phyloP scores from a whole-genome alignment of 2,888 invertebrate genomes.

The Villa cingulata region DNA sequence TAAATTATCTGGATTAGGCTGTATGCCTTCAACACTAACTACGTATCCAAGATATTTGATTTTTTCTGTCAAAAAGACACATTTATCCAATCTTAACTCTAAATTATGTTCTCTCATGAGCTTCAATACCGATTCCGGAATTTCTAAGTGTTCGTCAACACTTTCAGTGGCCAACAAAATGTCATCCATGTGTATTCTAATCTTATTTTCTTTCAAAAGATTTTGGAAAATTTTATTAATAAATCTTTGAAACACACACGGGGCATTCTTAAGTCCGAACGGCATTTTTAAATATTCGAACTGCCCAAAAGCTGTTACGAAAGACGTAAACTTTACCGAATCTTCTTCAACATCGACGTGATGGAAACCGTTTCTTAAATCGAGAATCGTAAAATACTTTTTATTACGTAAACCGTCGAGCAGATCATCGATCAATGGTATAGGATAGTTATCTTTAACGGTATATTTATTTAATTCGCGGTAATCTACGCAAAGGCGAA shows the following conservation, averaged over 20 bases:
- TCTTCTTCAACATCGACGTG: slow-evolving; percentile 11
- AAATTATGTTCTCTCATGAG: too few species aligned
- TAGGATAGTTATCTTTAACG: slow-evolving; percentile 20
- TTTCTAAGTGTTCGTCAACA: neutral
- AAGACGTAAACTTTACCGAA: slow-evolving; percentile 11
- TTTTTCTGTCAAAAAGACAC: neutral
- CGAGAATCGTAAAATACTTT: slow-evolving; percentile 9
- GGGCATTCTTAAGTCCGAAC: slow-evolving; percentile 9
- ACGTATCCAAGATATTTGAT: neutral
- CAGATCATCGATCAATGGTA: slow-evolving; percentile 29
- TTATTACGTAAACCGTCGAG: slow-evolving; percentile 13
- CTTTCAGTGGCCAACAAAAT: neutral
- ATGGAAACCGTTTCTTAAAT: slow-evolving; percentile 12
- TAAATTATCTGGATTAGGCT: neutral
- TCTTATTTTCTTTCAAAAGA: slow-evolving; percentile 6
- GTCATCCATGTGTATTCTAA: slow-evolving; percentile 15
- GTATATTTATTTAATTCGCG: slow-evolving; percentile 20
- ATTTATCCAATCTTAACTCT: too few species aligned
- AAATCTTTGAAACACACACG: slow-evolving; percentile 12
- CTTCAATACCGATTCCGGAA: neutral
- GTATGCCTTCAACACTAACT: neutral
- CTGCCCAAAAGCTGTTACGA: slow-evolving; percentile 14
- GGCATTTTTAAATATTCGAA: slow-evolving; percentile 11
- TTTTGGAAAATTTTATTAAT: slow-evolving; percentile 11
- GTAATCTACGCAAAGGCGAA: slow-evolving; percentile 22